Conservation (phyloP, 35 echinoderm and acorn worm genomes). For the Holothuria glaberrima region DNA sequence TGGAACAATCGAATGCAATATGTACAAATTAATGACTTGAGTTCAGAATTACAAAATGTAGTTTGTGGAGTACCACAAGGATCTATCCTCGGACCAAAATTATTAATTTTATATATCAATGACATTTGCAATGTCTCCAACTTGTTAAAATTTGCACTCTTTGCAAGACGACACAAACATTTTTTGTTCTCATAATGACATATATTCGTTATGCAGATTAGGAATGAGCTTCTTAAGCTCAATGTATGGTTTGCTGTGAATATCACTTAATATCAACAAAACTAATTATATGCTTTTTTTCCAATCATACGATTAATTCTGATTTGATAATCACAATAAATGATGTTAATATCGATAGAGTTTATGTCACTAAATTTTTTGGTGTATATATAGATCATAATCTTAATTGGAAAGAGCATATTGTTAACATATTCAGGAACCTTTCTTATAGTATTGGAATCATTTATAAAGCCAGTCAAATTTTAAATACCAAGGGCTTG, state of each 20-base stretch:
- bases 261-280: conserved; percentile 22
- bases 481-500: background rate
- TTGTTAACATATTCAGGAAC: conserved; percentile 19
- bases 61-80: conserved; percentile 46
- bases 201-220: conserved; percentile 13
- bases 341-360: conserved; percentile 23
- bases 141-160: conserved; percentile 43
- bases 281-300: conserved; percentile 14
- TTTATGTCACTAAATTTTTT: conserved; percentile 26
- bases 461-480: conserved; percentile 22
- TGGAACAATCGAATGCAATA: conserved; percentile 14
- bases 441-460: conserved; percentile 18
- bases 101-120: conserved; percentile 35
- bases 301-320: background rate
- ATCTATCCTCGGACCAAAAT: conserved; percentile 10
- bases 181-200: conserved; percentile 31
- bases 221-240: conserved; percentile 14
- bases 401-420: conserved; percentile 35
- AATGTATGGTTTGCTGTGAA: conserved; percentile 29
- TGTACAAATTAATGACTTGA: conserved; percentile 14
- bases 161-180: conserved; percentile 33
- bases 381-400: background rate
- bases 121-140: conserved; percentile 44
- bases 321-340: conserved; percentile 1
- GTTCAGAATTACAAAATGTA: conserved; percentile 15